Evolutionary conservation across 1,140 invertebrate genomes (phyloP).

Genomic region (Papilio glaucus): DNA sequence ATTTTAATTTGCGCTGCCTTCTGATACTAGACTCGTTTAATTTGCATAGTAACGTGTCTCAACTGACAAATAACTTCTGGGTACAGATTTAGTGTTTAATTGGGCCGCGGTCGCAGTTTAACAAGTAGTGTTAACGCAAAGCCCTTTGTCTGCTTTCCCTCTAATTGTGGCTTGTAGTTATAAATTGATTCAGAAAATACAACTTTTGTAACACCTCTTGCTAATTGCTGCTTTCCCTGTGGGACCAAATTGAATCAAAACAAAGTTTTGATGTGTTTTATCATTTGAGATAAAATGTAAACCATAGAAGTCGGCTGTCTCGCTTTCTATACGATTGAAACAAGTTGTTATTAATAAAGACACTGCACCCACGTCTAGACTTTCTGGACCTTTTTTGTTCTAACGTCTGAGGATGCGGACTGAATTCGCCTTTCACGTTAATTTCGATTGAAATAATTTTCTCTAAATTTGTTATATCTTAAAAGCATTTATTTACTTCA

Average conservation of each 20-base stretch:
- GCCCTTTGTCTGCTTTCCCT: constrained; percentile 74
- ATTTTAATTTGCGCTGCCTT: too few species aligned
- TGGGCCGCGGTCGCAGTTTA: constrained; percentile 42
- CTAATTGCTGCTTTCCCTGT: constrained; percentile 79
- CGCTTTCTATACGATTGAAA: constrained; percentile 42
- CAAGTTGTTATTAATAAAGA: constrained; percentile 33
- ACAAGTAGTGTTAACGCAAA: constrained; percentile 49
- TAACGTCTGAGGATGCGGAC: constrained; percentile 28
- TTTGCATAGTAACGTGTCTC: background rate
- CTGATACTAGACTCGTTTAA: too few species aligned
- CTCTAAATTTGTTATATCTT: too few species aligned
- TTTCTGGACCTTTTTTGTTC: background rate
- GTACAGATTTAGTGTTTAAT: constrained; percentile 40
- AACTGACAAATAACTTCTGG: background rate
- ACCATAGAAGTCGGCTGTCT: constrained; percentile 39
- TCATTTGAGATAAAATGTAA: constrained; percentile 53
- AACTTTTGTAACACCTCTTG: constrained; percentile 77
- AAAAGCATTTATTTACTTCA: too few species aligned
- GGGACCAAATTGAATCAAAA: constrained; percentile 58
- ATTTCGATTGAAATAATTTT: background rate
- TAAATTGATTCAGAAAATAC: constrained; percentile 75
- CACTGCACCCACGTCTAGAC: constrained; percentile 34
- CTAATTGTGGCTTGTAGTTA: constrained; percentile 78
- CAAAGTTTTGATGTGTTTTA: constrained; percentile 50
- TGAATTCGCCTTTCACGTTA: constrained; percentile 27